phyloP scores from a whole-genome alignment of 2,797 vertebrate species.

The Ctenopoma multispine region DNA sequence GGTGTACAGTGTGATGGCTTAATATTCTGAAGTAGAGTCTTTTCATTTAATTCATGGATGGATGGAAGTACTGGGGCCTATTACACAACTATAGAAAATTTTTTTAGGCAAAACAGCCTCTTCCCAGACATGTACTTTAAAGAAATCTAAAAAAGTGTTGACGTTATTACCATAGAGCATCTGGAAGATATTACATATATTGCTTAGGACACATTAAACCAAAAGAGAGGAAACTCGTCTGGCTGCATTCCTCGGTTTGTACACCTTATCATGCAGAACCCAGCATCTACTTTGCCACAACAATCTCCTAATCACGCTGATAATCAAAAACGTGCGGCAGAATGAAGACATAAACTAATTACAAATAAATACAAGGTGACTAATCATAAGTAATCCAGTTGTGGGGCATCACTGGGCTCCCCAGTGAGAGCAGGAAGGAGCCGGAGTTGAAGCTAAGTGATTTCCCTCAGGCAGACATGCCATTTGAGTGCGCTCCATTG shows the following conservation, averaged over 20 bases:
- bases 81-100: not conserved
- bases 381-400: conserved; percentile 73
- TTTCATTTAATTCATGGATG: conserved; percentile 5
- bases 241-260: conserved; percentile 24
- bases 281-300: conserved; percentile 25
- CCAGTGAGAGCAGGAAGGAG: conserved; percentile 86
- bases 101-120: conserved; percentile 11
- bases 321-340: conserved; percentile 50
- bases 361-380: conserved; percentile 72
- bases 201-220: conserved; percentile 33
- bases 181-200: conserved; percentile 36
- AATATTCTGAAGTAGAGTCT: not conserved
- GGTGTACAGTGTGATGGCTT: not conserved
- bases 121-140: conserved; percentile 46
- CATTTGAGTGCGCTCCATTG: conserved; percentile 93
- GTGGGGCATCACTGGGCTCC: conserved; percentile 78
- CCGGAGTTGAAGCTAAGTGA: conserved; percentile 85
- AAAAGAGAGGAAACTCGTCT: conserved; percentile 20
- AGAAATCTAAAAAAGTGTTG: conserved; percentile 39
- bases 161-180: conserved; percentile 37
- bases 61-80: conserved; percentile 4
- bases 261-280: not conserved
- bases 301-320: conserved; percentile 33
- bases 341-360: conserved; percentile 67
- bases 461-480: conserved; percentile 90